Conservation (phyloP, 1,140 invertebrate genomes). For the Platyscapa corneri region DNA sequence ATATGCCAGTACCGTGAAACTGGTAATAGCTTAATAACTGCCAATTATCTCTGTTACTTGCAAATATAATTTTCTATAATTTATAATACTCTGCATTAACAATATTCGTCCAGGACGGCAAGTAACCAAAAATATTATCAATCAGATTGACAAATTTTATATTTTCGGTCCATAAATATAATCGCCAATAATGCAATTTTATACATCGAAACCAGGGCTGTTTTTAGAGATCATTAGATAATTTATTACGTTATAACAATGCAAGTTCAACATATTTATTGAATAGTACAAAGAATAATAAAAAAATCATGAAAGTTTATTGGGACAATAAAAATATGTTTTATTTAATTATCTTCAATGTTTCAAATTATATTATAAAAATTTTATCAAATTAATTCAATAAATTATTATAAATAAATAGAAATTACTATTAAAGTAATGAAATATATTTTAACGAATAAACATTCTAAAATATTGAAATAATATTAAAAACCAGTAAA, state of each 20-base stretch:
- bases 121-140: slow-evolving; percentile 54
- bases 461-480: background rate
- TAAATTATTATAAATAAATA: slow-evolving; percentile 23
- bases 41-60: slow-evolving; percentile 47
- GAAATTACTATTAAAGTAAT: background rate
- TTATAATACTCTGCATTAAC: slow-evolving; percentile 54
- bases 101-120: slow-evolving; percentile 53
- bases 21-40: slow-evolving; percentile 51
- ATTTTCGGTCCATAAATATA: slow-evolving; percentile 52
- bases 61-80: slow-evolving; percentile 55
- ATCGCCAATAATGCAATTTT: slow-evolving; percentile 45
- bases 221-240: background rate
- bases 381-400: slow-evolving; percentile 5
- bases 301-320: slow-evolving; percentile 49
- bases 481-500: slow-evolving; percentile 21
- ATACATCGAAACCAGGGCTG: slow-evolving; percentile 48
- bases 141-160: slow-evolving; percentile 51
- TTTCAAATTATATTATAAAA: background rate
- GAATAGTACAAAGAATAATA: slow-evolving; percentile 32
- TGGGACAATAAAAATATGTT: slow-evolving; percentile 10
- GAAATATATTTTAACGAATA: background rate
- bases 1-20: slow-evolving; percentile 45
- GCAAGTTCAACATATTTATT: background rate
- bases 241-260: slow-evolving; percentile 18
- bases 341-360: background rate